phyloP scores from a whole-genome alignment of 2,888 invertebrate genomes.

The Arrhopalites spinosus region DNA sequence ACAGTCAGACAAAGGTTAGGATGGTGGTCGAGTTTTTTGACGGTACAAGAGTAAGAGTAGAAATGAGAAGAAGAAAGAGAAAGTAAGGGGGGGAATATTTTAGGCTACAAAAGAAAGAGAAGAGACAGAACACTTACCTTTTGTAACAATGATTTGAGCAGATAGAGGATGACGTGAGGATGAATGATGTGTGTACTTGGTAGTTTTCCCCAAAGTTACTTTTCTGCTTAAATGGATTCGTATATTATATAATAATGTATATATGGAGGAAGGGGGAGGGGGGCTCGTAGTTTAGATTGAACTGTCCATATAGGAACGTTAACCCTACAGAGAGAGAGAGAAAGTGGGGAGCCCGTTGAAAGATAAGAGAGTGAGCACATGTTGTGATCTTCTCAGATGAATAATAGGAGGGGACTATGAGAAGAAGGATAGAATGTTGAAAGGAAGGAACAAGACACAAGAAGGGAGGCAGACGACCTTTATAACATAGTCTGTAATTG shows the following conservation, averaged over 20 bases:
- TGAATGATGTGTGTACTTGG: slow-evolving; percentile 31
- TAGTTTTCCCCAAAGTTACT: slow-evolving; percentile 13
- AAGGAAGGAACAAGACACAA: background rate
- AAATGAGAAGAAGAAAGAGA: too few relatives aligned
- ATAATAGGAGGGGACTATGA: background rate
- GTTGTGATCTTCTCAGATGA: slow-evolving; percentile 1
- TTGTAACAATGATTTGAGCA: slow-evolving; percentile 16
- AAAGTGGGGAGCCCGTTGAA: background rate
- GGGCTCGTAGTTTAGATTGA: background rate
- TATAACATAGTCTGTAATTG: background rate
- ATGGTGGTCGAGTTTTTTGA: background rate
- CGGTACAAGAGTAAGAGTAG: too few relatives aligned
- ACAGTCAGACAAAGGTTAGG: background rate
- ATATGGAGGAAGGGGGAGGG: background rate
- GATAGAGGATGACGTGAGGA: slow-evolving; percentile 35
- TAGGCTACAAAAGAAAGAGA: too few relatives aligned
- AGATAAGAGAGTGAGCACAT: background rate
- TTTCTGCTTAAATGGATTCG: slow-evolving; percentile 11
- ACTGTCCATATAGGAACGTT: background rate
- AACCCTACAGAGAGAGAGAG: background rate
- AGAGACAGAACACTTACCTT: too few relatives aligned
- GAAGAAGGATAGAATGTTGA: background rate
- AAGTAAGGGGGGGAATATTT: too few relatives aligned
- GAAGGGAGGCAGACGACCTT: background rate
- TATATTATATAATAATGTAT: too few relatives aligned